Evolutionary conservation across 2,888 invertebrate genomes (phyloP).

Genomic region (Tanytarsus gracilentus): DNA sequence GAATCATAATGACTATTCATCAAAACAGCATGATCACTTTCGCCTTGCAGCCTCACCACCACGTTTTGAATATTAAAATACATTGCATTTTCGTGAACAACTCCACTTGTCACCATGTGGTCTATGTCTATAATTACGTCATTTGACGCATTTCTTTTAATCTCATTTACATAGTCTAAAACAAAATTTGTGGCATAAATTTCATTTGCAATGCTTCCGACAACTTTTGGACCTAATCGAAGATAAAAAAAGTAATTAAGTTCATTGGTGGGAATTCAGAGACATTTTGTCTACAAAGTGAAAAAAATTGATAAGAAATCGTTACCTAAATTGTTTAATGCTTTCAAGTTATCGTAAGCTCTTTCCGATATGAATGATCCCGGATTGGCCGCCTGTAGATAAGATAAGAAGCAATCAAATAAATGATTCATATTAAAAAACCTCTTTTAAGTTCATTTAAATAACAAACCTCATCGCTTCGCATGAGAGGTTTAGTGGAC

Average conservation of each 20-base stretch:
- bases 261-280: neutral
- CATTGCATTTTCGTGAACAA: neutral
- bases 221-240: constrained; percentile 8
- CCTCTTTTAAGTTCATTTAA: too few relatives aligned
- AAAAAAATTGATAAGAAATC: too few relatives aligned
- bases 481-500: too few relatives aligned
- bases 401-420: too few relatives aligned
- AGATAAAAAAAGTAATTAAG: neutral
- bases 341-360: too few relatives aligned
- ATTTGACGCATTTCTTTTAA: neutral
- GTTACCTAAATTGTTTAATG: too few relatives aligned
- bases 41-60: constrained; percentile 39
- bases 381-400: too few relatives aligned
- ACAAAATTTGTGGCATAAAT: neutral
- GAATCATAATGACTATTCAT: constrained; percentile 72
- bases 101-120: neutral
- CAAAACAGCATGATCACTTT: constrained; percentile 46
- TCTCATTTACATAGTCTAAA: neutral
- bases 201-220: constrained; percentile 19
- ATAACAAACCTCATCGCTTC: too few relatives aligned
- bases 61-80: constrained; percentile 24
- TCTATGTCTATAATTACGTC: neutral
- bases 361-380: too few relatives aligned
- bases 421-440: too few relatives aligned
- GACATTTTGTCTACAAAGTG: too few relatives aligned